Percentiles rank a stretch among this genome's conserved stretches.
Evolutionary conservation across 2,888 invertebrate genomes (phyloP).

Genomic region (Piscicola geometra): DNA sequence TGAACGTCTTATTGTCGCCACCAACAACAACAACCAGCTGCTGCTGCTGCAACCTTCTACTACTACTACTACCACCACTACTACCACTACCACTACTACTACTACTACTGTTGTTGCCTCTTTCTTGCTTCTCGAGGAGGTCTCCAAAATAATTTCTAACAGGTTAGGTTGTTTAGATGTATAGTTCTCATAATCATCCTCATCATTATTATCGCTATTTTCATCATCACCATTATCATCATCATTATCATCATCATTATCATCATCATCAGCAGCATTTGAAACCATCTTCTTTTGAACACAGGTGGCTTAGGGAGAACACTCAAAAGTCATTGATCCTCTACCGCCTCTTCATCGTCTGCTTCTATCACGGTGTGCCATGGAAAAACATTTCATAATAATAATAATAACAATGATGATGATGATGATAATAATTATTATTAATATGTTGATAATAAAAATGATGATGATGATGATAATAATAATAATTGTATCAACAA

Average conservation of each 20-base stretch:
- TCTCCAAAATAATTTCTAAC: neutral
- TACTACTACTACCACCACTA: too few species aligned
- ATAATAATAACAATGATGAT: too few species aligned
- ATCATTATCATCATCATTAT: too few species aligned
- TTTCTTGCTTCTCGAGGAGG: neutral
- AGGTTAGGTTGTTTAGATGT: neutral
- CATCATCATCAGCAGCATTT: neutral
- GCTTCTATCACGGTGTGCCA: conserved; percentile 67
- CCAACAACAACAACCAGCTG: too few species aligned
- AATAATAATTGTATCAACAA: too few species aligned
- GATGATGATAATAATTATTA: too few species aligned
- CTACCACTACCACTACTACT: too few species aligned
- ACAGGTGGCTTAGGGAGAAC: conserved; percentile 64
- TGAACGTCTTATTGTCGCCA: conserved; percentile 64
- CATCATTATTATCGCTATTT: neutral
- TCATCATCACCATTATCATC: neutral
- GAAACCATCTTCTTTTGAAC: too few species aligned
- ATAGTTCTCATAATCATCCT: too few species aligned
- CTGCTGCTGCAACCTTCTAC: too few species aligned
- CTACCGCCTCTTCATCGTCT: conserved; percentile 69
- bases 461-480: too few species aligned
- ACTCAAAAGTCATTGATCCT: conserved; percentile 67
- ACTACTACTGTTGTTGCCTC: neutral
- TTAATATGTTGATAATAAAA: too few species aligned
- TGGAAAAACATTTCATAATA: neutral